Conservation (phyloP, 2,888 invertebrate species). For the Dynastes grantii region DNA sequence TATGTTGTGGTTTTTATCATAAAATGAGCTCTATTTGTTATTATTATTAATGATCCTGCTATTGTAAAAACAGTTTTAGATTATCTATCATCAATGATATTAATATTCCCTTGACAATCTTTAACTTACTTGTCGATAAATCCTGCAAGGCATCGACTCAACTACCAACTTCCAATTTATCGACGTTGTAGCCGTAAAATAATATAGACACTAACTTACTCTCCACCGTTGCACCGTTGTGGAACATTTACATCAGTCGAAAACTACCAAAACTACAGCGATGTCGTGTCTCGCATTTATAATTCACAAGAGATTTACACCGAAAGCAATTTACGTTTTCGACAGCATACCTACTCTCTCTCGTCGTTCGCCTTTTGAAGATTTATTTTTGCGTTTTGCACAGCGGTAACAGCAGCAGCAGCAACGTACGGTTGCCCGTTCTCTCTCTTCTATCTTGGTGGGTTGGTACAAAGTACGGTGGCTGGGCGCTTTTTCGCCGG, state of each 20-base stretch:
- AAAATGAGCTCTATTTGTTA: no score
- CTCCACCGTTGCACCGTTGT: neutral
- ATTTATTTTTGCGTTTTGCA: slow-evolving; percentile 33
- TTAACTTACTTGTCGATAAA: no score
- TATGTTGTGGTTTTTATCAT: no score
- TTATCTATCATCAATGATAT: no score
- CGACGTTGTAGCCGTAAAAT: neutral
- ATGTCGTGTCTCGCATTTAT: slow-evolving; percentile 27
- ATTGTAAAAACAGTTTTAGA: no score
- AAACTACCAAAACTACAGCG: slow-evolving; percentile 23
- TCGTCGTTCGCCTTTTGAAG: slow-evolving; percentile 14
- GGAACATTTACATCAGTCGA: slow-evolving; percentile 10
- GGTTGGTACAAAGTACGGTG: neutral
- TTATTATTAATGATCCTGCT: no score
- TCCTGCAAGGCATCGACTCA: no score
- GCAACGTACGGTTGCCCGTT: neutral
- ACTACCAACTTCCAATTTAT: neutral
- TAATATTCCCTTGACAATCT: no score
- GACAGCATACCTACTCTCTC: slow-evolving; percentile 1
- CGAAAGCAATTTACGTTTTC: slow-evolving; percentile 34
- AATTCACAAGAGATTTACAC: slow-evolving; percentile 43
- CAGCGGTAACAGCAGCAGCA: neutral
- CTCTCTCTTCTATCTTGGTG: neutral
- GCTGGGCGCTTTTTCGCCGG: slow-evolving; percentile 29
- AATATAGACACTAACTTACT: slow-evolving; percentile 12